phyloP scores from a whole-genome alignment of 1,140 invertebrate genomes.

The Anastatus disparis region DNA sequence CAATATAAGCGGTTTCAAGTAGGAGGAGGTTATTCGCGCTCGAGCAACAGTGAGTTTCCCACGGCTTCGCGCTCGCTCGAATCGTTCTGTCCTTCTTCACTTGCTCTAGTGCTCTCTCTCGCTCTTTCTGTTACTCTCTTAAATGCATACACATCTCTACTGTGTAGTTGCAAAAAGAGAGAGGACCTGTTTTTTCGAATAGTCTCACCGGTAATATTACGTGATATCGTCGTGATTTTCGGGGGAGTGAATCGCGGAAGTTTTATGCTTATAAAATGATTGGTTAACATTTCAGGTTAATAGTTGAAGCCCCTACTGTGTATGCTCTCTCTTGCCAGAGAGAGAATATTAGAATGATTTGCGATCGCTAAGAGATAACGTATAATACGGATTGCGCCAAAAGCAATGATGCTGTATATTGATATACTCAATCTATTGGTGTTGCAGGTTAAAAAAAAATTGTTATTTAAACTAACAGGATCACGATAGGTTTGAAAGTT shows the following conservation, averaged over 20 bases:
- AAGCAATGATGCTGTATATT: neutral
- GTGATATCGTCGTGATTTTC: conserved; percentile 2
- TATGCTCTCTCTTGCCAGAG: no score
- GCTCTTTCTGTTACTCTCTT: no score
- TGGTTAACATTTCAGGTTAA: neutral
- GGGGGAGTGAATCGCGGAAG: neutral
- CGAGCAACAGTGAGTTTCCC: conserved; percentile 28
- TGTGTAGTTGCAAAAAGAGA: neutral
- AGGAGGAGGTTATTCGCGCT: neutral
- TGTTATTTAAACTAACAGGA: neutral
- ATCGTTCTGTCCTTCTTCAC: neutral
- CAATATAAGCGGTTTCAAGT: neutral
- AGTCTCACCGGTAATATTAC: neutral
- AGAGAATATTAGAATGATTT: no score
- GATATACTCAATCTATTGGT: no score
- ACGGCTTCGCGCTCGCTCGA: conserved; percentile 17
- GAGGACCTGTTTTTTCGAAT: no score
- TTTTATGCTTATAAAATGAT: neutral
- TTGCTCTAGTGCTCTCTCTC: no score
- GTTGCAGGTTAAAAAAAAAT: no score
- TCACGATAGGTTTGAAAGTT: neutral
- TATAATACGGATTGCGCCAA: neutral
- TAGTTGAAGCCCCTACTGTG: neutral
- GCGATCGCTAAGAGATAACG: conserved; percentile 10
- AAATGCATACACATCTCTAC: neutral